Conservation (phyloP, 2,113 vertebrate species). For the Xenopus laevis region DNA sequence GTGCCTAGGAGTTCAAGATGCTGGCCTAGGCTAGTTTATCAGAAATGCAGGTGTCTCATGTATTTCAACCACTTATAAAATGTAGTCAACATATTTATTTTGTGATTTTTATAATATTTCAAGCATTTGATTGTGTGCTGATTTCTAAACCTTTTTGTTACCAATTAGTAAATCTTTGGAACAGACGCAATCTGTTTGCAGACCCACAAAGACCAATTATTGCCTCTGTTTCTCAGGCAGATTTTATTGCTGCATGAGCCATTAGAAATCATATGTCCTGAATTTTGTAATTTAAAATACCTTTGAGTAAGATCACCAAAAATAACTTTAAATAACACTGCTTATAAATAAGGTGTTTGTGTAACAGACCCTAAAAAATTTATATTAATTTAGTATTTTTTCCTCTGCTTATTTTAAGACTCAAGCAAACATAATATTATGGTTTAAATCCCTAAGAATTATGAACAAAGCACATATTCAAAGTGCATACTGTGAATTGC, state of each 20-base stretch:
- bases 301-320: not conserved
- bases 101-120: not conserved
- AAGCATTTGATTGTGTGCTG: not conserved
- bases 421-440: too few relatives aligned
- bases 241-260: not conserved
- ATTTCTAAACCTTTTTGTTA: conserved; percentile 17
- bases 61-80: too few relatives aligned
- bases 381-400: too few relatives aligned
- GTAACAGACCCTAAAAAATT: not conserved
- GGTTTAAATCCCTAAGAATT: too few relatives aligned
- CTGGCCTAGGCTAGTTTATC: not conserved
- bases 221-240: not conserved
- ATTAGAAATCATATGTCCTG: not conserved
- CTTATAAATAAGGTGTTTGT: not conserved
- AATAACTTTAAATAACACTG: not conserved
- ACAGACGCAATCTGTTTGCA: not conserved
- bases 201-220: not conserved
- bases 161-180: conserved; percentile 5
- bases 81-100: not conserved
- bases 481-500: too few relatives aligned
- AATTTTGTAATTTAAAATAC: conserved; percentile 16
- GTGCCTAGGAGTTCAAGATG: too few relatives aligned
- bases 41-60: not conserved
- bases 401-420: too few relatives aligned
- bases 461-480: too few relatives aligned